These are phyloP conservation scores for Chlorodrepanis virens DNA, from an alignment of 2,113 vertebrate species.

Conservation along the genomic window DNA sequence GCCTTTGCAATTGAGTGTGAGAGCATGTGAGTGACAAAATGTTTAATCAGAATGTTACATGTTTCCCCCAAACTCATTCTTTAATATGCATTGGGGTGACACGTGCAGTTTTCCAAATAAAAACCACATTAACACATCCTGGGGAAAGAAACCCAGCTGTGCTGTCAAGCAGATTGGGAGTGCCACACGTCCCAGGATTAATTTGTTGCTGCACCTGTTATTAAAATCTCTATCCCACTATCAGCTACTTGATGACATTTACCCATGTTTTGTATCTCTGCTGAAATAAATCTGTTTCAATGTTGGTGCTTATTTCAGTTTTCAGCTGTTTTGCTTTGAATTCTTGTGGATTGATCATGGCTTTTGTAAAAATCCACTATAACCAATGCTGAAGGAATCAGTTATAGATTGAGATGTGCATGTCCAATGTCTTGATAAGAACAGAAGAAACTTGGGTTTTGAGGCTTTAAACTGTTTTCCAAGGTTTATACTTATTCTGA, in stretches of 20 bases:
- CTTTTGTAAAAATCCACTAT: neutral
- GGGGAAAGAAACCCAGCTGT: neutral
- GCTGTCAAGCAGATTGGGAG: neutral
- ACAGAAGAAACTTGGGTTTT: neutral
- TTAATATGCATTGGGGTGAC: neutral
- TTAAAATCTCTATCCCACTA: neutral
- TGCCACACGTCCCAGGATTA: neutral
- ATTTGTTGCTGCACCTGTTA: slow-evolving; percentile 29
- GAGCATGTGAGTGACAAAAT: neutral
- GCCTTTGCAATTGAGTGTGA: neutral
- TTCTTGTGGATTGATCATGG: neutral
- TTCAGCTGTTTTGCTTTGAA: neutral
- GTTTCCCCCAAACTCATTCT: neutral
- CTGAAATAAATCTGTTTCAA: neutral
- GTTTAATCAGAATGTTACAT: neutral
- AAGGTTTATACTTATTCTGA: neutral
- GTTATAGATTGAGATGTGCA: neutral
- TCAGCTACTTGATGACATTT: neutral
- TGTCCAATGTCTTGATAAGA: neutral
- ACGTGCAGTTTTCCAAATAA: neutral
- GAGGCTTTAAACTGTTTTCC: neutral
- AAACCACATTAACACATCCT: neutral
- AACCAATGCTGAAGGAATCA: neutral
- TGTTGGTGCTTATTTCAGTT: neutral
- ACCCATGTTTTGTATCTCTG: neutral